Evolutionary conservation across 2,888 invertebrate species (phyloP).

Genomic region (Drosophila parthenogenetica): DNA sequence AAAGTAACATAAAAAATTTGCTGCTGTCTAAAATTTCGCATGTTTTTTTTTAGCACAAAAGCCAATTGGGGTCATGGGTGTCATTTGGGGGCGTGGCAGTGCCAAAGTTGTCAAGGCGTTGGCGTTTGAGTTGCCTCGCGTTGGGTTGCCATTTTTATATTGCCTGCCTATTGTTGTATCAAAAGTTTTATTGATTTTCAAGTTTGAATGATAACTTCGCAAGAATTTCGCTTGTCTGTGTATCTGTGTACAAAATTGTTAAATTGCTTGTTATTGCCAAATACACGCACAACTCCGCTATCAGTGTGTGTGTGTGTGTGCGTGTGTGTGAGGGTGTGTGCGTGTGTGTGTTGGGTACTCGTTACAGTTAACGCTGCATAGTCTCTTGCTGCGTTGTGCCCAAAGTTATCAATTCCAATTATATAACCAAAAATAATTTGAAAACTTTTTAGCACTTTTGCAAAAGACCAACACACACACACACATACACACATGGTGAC

Average conservation of each 20-base stretch:
- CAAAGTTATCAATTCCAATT: constrained; percentile 80
- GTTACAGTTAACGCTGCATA: constrained; percentile 43
- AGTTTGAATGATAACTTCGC: constrained; percentile 79
- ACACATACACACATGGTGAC: constrained; percentile 13
- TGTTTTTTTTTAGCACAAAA: constrained; percentile 10
- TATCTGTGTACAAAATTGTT: constrained; percentile 66
- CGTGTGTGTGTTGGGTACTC: constrained; percentile 22
- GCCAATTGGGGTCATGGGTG: neutral
- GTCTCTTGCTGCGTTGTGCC: constrained; percentile 48
- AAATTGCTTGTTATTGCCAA: constrained; percentile 81
- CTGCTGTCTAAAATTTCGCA: constrained; percentile 6
- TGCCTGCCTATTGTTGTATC: constrained; percentile 54
- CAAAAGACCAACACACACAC: constrained; percentile 61
- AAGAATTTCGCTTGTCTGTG: constrained; percentile 70
- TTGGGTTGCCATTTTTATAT: constrained; percentile 36
- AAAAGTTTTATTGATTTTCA: constrained; percentile 80
- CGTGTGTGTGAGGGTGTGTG: constrained; percentile 9
- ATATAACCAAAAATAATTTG: constrained; percentile 79
- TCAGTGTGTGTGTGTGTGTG: constrained; percentile 16
- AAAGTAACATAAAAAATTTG: no score
- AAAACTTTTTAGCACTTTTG: constrained; percentile 75
- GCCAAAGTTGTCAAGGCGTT: constrained; percentile 29
- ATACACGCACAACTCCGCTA: constrained; percentile 57
- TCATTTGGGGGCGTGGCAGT: constrained; percentile 2
- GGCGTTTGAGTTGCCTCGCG: neutral